Percentiles rank a stretch among this genome's conserved stretches.
Evolutionary conservation across 2,888 invertebrate species (phyloP).

Genomic region (Girardia tigrina): DNA sequence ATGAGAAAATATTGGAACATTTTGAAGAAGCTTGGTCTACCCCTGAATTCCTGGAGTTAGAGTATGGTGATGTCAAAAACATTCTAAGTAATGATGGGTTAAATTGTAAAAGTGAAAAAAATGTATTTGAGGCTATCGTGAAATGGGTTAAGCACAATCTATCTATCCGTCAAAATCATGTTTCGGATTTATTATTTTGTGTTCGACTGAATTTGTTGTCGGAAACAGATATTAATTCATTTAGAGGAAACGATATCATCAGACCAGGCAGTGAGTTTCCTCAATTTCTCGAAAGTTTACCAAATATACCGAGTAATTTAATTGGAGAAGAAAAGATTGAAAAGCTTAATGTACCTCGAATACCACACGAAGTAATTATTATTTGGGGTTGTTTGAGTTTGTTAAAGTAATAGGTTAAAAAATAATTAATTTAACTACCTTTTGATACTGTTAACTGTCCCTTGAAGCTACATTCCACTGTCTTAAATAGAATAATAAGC

Average conservation of each 20-base stretch:
- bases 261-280: not conserved
- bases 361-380: slow-evolving; percentile 23
- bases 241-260: slow-evolving; percentile 12
- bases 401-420: too few relatives aligned
- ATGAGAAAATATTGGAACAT: slow-evolving; percentile 33
- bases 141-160: not conserved
- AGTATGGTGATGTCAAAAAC: slow-evolving; percentile 26
- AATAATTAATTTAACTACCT: too few relatives aligned
- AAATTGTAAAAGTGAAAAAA: slow-evolving; percentile 32
- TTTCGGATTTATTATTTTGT: slow-evolving; percentile 25
- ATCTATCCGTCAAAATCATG: slow-evolving; percentile 1
- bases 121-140: slow-evolving; percentile 25
- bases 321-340: not conserved
- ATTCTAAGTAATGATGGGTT: slow-evolving; percentile 33
- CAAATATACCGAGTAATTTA: not conserved
- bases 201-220: slow-evolving; percentile 27
- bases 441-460: too few relatives aligned
- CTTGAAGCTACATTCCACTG: too few relatives aligned
- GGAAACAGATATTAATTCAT: not conserved
- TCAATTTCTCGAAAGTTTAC: not conserved
- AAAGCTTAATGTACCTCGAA: not conserved
- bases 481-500: too few relatives aligned
- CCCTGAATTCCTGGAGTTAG: slow-evolving; percentile 27
- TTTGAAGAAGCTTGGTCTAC: slow-evolving; percentile 27
- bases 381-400: too few relatives aligned